Conservation (phyloP, 1,140 invertebrate species). For the Saxidomus purpurata region DNA sequence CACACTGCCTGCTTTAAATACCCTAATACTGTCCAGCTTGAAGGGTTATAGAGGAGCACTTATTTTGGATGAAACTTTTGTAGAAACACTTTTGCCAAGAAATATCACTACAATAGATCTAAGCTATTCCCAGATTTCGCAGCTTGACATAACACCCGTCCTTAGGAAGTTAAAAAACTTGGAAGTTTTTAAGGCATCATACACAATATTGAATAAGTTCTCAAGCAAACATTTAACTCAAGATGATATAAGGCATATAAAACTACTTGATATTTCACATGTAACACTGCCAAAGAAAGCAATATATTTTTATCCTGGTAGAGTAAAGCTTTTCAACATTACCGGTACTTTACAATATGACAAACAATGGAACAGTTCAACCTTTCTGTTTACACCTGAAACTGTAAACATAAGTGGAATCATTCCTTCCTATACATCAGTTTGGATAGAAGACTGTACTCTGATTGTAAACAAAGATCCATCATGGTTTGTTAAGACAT, state of each 20-base stretch:
- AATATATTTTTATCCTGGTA: not conserved
- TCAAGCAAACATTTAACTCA: not conserved
- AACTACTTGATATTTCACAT: not conserved
- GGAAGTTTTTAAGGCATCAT: not conserved
- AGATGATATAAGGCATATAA: not conserved
- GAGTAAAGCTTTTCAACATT: not conserved
- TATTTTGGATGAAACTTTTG: not conserved
- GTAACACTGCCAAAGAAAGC: not conserved
- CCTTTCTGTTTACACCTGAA: not conserved
- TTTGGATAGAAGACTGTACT: not conserved
- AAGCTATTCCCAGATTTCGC: not conserved
- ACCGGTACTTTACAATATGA: not conserved
- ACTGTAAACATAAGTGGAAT: not conserved
- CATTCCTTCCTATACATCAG: not conserved
- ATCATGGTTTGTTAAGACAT: not conserved
- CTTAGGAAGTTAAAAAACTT: not conserved
- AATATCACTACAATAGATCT: not conserved
- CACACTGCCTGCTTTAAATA: not conserved
- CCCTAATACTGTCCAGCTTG: not conserved
- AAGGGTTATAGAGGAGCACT: not conserved
- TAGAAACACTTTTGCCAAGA: not conserved
- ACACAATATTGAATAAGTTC: not conserved
- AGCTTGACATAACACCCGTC: not conserved
- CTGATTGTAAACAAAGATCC: not conserved
- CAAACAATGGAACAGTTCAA: not conserved